These are phyloP conservation scores for Paraescarpia echinospica DNA, from an alignment of 1,140 invertebrate genomes.

Conservation along the genomic window DNA sequence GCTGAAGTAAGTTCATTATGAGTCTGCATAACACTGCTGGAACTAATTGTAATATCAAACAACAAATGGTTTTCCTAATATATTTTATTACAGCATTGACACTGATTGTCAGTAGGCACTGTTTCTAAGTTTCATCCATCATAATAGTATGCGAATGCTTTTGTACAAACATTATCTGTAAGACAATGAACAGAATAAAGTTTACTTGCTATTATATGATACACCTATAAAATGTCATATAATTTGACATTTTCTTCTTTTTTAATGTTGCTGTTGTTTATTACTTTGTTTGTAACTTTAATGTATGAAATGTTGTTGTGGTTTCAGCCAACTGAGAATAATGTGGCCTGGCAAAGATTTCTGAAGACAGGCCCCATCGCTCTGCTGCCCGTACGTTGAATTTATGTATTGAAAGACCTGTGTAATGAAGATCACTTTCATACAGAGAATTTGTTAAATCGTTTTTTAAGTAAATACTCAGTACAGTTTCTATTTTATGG, in stretches of 20 bases:
- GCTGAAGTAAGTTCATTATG: conserved; percentile 63
- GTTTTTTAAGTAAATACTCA: not conserved
- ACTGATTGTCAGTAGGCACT: not conserved
- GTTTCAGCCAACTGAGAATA: conserved; percentile 72
- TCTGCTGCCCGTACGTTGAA: conserved; percentile 75
- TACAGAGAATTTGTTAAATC: not conserved
- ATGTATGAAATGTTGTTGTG: not conserved
- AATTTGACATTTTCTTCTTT: not conserved
- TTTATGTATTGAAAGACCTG: not conserved
- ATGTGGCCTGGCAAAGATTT: conserved; percentile 94
- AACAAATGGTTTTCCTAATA: not conserved
- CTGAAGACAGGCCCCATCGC: conserved; percentile 88
- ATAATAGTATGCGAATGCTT: not conserved
- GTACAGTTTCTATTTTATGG: not conserved
- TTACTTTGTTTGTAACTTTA: not conserved
- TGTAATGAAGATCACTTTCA: not conserved
- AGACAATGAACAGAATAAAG: not conserved
- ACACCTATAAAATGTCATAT: not conserved
- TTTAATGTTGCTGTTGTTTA: not conserved
- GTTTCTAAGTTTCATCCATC: not conserved
- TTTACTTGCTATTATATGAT: not conserved
- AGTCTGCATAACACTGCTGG: too few species aligned
- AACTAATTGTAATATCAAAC: not conserved
- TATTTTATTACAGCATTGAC: not conserved
- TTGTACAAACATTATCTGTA: not conserved